Evolutionary conservation across 2,888 invertebrate genomes (phyloP).

Genomic region (Tenthredo mesomela): DNA sequence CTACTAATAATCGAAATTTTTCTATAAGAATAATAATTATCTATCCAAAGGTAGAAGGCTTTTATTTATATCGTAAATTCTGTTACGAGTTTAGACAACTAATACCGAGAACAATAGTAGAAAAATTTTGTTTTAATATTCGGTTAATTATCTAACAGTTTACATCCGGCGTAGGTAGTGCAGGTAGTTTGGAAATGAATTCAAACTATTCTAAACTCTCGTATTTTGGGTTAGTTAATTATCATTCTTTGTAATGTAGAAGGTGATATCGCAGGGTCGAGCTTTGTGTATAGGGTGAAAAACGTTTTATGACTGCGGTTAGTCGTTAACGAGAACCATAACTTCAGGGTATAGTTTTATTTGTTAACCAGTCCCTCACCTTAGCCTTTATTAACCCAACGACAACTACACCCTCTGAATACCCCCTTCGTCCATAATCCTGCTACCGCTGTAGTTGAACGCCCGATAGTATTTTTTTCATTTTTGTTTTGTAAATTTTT

Average conservation of each 20-base stretch:
- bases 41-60: not conserved
- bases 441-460: conserved; percentile 10
- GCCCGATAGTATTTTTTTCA: not conserved
- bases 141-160: not conserved
- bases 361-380: conserved; percentile 41
- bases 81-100: not conserved
- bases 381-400: conserved; percentile 13
- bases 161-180: not conserved
- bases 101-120: not conserved
- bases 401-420: conserved; percentile 7
- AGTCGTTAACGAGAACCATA: conserved; percentile 63
- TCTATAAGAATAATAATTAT: not conserved
- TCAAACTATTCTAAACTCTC: not conserved
- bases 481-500: not conserved
- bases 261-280: not conserved
- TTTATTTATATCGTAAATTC: not conserved
- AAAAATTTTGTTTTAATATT: not conserved
- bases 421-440: conserved; percentile 10
- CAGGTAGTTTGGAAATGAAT: not conserved
- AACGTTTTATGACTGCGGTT: conserved; percentile 64
- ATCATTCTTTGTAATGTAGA: conserved; percentile 11
- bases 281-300: conserved; percentile 27
- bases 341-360: conserved; percentile 47
- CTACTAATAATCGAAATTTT: not conserved
- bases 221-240: conserved; percentile 3